Evolutionary conservation across 2,113 vertebrate genomes (phyloP).

Genomic region (Eulemur macaco): DNA sequence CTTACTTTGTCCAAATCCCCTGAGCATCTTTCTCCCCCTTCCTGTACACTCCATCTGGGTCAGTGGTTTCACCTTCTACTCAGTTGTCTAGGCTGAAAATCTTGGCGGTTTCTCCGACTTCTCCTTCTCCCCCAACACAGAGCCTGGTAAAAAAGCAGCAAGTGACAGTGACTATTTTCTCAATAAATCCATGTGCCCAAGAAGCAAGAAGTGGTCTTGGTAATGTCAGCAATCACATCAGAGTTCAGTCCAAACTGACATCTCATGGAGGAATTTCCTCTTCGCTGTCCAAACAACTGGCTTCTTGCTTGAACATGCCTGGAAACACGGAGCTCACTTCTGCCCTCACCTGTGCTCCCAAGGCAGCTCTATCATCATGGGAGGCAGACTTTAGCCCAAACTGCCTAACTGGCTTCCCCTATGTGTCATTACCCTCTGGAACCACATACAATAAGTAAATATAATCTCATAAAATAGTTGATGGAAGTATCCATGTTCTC

Average conservation of each 20-base stretch:
- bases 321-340: accelerated
- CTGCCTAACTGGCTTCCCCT: not conserved
- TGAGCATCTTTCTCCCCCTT: no score
- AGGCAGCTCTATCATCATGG: accelerated
- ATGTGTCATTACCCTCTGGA: not conserved
- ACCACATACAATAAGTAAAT: not conserved
- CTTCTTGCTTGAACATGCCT: not conserved
- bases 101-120: not conserved
- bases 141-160: not conserved
- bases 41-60: not conserved
- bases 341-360: not conserved
- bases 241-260: not conserved
- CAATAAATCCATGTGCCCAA: not conserved
- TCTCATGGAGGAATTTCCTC: not conserved
- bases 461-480: not conserved
- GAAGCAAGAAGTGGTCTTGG: not conserved
- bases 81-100: not conserved
- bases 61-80: not conserved
- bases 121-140: not conserved
- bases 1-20: not conserved
- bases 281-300: not conserved
- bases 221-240: not conserved
- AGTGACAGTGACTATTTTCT: not conserved
- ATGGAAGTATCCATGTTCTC: not conserved
- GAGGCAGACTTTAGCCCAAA: not conserved